Percentiles rank a stretch among this genome's conserved stretches.
phyloP scores from a whole-genome alignment of 2,888 invertebrate genomes.

The Ormyrus rosae region DNA sequence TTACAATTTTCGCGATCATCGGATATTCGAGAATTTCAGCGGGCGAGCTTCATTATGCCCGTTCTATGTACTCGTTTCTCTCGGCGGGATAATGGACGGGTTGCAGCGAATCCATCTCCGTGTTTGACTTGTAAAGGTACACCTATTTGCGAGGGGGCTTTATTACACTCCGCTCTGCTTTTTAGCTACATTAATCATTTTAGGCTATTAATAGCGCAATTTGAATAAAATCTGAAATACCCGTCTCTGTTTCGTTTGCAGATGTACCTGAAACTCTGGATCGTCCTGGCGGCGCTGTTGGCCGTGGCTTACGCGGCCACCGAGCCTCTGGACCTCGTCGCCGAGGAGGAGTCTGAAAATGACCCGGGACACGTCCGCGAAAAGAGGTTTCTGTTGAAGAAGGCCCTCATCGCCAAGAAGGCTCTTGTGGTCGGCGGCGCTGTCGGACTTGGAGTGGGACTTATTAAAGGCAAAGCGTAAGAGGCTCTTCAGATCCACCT shows the following conservation, averaged over 20 bases:
- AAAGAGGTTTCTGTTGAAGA: slow-evolving; percentile 62
- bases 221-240: too few species aligned
- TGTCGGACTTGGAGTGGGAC: slow-evolving; percentile 59
- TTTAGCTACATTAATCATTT: too few species aligned
- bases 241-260: slow-evolving; percentile 14
- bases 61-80: too few species aligned
- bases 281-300: slow-evolving; percentile 57
- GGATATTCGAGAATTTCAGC: too few species aligned
- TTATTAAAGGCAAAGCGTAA: slow-evolving; percentile 63
- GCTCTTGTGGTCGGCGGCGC: slow-evolving; percentile 62
- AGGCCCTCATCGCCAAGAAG: slow-evolving; percentile 63
- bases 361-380: slow-evolving; percentile 48
- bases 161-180: too few species aligned
- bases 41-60: too few species aligned
- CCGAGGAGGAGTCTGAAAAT: slow-evolving; percentile 13
- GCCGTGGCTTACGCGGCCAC: slow-evolving; percentile 59
- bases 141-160: too few species aligned
- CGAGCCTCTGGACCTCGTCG: slow-evolving; percentile 12
- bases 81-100: too few species aligned
- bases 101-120: too few species aligned
- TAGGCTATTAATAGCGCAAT: too few species aligned
- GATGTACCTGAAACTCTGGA: slow-evolving; percentile 60
- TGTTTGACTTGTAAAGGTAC: too few species aligned
- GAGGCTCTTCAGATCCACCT: slow-evolving; percentile 24
- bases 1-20: too few species aligned